These are phyloP conservation scores for Trichopoda pennipes DNA, from an alignment of 2,888 invertebrate genomes.

Conservation along the genomic window DNA sequence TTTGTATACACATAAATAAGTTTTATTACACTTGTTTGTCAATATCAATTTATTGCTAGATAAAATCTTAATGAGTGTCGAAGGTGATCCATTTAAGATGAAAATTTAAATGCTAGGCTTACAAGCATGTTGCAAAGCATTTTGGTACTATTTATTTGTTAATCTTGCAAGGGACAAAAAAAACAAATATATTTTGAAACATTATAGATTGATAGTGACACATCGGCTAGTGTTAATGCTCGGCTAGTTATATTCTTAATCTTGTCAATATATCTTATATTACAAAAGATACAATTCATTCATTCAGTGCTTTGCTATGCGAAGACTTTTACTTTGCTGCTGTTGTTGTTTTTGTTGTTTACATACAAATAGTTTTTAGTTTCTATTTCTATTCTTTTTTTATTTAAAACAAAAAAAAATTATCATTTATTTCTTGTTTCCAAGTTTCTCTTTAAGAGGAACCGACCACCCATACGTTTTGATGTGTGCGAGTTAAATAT, in stretches of 20 bases:
- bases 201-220: constrained; percentile 59
- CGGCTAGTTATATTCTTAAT: constrained; percentile 37
- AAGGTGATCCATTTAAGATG: constrained; percentile 31
- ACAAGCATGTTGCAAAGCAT: constrained; percentile 19
- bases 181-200: constrained; percentile 33
- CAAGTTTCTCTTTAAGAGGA: not conserved
- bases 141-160: not conserved
- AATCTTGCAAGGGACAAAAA: not conserved
- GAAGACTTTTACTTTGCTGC: not conserved
- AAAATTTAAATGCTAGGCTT: not conserved
- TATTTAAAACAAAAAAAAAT: constrained; percentile 4
- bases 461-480: constrained; percentile 51
- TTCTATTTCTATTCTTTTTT: constrained; percentile 9
- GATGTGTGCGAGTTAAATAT: constrained; percentile 13
- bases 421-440: constrained; percentile 17
- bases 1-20: too few species aligned
- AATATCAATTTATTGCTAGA: not conserved
- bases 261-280: constrained; percentile 56
- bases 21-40: not conserved
- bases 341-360: constrained; percentile 6
- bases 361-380: constrained; percentile 15
- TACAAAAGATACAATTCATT: constrained; percentile 28
- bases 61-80: constrained; percentile 17
- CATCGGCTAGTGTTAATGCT: constrained; percentile 37
- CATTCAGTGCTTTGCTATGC: not conserved